Percentiles rank a stretch among this genome's conserved stretches.
phyloP scores from a whole-genome alignment of 2,797 vertebrate species.

The Cossypha dichroa region DNA sequence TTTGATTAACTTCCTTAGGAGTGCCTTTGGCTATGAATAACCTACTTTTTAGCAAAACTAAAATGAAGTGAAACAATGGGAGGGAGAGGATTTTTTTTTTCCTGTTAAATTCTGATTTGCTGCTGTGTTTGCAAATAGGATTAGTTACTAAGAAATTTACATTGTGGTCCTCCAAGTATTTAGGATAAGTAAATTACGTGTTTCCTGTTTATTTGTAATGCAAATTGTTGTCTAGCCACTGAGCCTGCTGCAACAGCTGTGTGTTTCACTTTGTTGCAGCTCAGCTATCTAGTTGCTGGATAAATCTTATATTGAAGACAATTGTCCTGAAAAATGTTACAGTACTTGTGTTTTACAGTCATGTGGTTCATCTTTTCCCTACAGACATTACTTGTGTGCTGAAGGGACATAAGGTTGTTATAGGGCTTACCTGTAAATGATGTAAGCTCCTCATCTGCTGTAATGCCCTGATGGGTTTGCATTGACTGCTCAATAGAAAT shows the following conservation, averaged over 20 bases:
- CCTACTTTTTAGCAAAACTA: background rate
- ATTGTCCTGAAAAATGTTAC: background rate
- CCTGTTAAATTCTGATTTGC: background rate
- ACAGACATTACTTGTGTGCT: background rate
- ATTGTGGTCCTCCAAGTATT: background rate
- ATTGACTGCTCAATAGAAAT: background rate
- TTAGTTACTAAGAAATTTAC: background rate
- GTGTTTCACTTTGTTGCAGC: background rate
- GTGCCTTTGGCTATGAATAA: background rate
- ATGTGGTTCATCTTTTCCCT: background rate
- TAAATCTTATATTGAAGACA: background rate
- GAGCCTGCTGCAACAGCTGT: background rate
- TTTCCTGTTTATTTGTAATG: background rate
- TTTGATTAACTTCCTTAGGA: background rate
- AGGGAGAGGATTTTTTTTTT: background rate
- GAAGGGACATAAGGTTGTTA: background rate
- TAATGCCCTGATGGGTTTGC: background rate
- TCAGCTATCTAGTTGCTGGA: background rate
- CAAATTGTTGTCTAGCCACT: background rate
- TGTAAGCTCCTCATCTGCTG: background rate
- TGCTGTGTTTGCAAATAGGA: background rate
- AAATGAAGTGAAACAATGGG: background rate
- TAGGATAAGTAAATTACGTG: background rate
- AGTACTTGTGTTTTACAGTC: background rate
- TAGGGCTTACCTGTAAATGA: background rate